phyloP scores from a whole-genome alignment of 2,797 vertebrate species.

The Sciaenops ocellatus region DNA sequence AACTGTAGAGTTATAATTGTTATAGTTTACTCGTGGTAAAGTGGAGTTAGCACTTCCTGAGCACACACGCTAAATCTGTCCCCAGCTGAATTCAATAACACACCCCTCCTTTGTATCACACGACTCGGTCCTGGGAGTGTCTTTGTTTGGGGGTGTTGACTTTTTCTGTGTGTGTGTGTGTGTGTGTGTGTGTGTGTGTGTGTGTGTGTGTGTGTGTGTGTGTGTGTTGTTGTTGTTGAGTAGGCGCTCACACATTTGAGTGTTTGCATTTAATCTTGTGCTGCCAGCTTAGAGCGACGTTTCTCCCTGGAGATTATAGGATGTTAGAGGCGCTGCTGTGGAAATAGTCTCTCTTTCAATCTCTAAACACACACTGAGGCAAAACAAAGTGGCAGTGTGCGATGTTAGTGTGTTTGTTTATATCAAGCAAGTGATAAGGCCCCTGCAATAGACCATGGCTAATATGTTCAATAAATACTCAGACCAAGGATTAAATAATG shows the following conservation, averaged over 20 bases:
- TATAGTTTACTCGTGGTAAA: neutral
- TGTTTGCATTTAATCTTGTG: conserved; percentile 77
- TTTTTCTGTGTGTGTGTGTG: neutral
- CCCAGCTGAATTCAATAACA: conserved; percentile 40
- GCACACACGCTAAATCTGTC: conserved; percentile 31
- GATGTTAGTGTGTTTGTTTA: conserved; percentile 53
- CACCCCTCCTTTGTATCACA: conserved; percentile 52
- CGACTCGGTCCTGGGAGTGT: conserved; percentile 50
- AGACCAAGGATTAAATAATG: conserved; percentile 57
- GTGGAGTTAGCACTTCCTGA: conserved; percentile 7
- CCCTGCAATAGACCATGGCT: conserved; percentile 37
- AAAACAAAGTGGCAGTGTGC: conserved; percentile 54
- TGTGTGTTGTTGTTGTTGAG: conserved; percentile 10
- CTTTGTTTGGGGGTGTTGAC: conserved; percentile 48
- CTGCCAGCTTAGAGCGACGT: conserved; percentile 68
- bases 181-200: conserved; percentile 1
- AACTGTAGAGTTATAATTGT: neutral
- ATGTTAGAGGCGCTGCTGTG: conserved; percentile 60
- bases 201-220: neutral
- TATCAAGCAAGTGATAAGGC: conserved; percentile 45
- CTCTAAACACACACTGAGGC: conserved; percentile 42
- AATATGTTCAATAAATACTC: conserved; percentile 57
- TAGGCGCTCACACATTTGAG: conserved; percentile 51
- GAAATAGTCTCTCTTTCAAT: conserved; percentile 65
- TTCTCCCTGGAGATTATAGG: conserved; percentile 71